Percentiles rank a stretch among this genome's conserved stretches.
Evolutionary conservation across 2,113 vertebrate species (phyloP).

Genomic region (Megaptera novaeangliae): DNA sequence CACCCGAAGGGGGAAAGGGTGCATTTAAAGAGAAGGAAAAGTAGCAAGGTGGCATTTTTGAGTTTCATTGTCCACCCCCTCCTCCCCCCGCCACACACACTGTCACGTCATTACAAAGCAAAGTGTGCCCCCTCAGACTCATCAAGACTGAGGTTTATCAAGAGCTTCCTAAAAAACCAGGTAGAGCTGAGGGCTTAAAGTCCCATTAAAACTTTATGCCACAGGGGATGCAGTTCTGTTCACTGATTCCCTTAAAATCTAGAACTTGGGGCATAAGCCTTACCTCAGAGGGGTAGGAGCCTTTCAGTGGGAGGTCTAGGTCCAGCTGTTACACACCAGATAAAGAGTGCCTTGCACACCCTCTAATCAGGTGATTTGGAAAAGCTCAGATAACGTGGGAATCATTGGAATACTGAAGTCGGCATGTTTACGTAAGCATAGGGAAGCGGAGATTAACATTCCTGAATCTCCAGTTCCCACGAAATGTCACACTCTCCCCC

Average conservation of each 20-base stretch:
- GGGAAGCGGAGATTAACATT: not conserved
- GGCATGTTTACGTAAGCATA: not conserved
- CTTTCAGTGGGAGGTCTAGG: not conserved
- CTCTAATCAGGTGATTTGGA: not conserved
- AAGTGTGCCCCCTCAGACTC: not conserved
- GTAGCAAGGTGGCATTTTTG: not conserved
- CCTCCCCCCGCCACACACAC: not conserved
- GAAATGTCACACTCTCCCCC: not conserved
- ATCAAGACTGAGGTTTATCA: not conserved
- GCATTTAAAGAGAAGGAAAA: not conserved
- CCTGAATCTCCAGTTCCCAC: not conserved
- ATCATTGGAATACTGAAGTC: not conserved
- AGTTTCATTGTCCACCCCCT: not conserved
- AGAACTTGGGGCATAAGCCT: not conserved
- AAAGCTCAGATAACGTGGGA: not conserved
- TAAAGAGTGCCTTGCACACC: too few species aligned
- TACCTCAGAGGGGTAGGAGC: accelerated
- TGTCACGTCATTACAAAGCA: not conserved
- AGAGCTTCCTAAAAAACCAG: not conserved
- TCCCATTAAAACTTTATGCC: not conserved
- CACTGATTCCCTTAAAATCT: not conserved
- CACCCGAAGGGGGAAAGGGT: accelerated
- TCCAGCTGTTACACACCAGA: not conserved
- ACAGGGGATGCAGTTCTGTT: not conserved
- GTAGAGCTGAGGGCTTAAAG: not conserved